phyloP scores from a whole-genome alignment of 2,113 vertebrate species.

The Prinia subflava region DNA sequence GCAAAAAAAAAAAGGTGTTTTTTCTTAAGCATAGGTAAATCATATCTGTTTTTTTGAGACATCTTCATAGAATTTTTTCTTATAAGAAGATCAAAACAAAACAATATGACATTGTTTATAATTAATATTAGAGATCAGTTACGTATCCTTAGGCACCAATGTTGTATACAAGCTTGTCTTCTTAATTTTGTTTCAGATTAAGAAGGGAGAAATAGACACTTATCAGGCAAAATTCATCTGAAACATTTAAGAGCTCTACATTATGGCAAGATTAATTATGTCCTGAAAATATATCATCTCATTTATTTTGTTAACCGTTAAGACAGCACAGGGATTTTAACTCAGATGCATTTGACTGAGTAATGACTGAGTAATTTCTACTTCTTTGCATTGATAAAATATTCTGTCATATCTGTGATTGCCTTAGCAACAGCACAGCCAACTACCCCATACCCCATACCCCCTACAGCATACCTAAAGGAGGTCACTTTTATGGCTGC shows the following conservation, averaged over 20 bases:
- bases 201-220: background rate
- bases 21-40: background rate
- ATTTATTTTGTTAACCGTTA: background rate
- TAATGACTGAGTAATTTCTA: background rate
- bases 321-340: background rate
- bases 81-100: background rate
- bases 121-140: background rate
- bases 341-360: background rate
- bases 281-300: background rate
- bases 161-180: background rate
- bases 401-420: background rate
- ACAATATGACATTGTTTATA: background rate
- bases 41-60: background rate
- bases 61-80: background rate
- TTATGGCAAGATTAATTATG: background rate
- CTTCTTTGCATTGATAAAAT: background rate
- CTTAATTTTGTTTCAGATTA: background rate
- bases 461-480: too few relatives aligned
- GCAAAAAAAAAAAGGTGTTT: accelerated
- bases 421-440: background rate
- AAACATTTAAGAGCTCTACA: background rate
- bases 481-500: background rate
- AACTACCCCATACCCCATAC: background rate
- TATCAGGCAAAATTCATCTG: background rate
- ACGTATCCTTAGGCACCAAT: background rate